Conservation (phyloP, 2,888 invertebrate genomes). For the Podotricha telesiphe region DNA sequence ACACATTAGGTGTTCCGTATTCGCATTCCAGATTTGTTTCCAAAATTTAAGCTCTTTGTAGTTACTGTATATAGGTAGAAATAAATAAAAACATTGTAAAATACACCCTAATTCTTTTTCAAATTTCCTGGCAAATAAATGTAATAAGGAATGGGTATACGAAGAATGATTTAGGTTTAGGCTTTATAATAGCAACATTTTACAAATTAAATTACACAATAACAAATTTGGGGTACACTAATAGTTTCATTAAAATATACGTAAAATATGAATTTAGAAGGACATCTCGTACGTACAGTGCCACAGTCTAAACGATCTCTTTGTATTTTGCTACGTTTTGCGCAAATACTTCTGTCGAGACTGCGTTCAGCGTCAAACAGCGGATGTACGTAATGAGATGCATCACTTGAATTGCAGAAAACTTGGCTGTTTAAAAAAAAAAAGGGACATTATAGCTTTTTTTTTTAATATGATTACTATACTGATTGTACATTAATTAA, state of each 20-base stretch:
- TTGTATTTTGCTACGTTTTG: conserved; percentile 57
- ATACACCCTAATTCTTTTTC: background rate
- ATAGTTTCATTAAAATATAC: background rate
- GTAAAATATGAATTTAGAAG: conserved; percentile 20
- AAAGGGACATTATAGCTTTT: background rate
- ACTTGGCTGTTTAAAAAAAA: conserved; percentile 30
- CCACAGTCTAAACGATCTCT: conserved; percentile 34
- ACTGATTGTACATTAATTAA: background rate
- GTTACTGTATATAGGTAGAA: background rate
- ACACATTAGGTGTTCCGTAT: conserved; percentile 33
- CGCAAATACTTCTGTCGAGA: conserved; percentile 24
- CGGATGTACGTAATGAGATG: conserved; percentile 66
- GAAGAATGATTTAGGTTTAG: background rate
- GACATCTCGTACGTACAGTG: conserved; percentile 22
- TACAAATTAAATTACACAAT: background rate
- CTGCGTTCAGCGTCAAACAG: conserved; percentile 52
- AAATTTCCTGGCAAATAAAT: background rate
- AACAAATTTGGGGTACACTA: too few relatives aligned
- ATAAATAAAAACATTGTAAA: background rate
- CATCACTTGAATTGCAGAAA: conserved; percentile 54
- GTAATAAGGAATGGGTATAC: background rate
- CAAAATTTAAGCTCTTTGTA: conserved; percentile 2
- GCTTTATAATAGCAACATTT: background rate
- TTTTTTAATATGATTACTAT: background rate
- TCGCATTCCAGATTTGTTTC: conserved; percentile 29